Percentiles rank a stretch among this genome's conserved stretches.
These are phyloP conservation scores for Sciaenops ocellatus DNA, from an alignment of 2,797 vertebrate species.

Conservation along the genomic window DNA sequence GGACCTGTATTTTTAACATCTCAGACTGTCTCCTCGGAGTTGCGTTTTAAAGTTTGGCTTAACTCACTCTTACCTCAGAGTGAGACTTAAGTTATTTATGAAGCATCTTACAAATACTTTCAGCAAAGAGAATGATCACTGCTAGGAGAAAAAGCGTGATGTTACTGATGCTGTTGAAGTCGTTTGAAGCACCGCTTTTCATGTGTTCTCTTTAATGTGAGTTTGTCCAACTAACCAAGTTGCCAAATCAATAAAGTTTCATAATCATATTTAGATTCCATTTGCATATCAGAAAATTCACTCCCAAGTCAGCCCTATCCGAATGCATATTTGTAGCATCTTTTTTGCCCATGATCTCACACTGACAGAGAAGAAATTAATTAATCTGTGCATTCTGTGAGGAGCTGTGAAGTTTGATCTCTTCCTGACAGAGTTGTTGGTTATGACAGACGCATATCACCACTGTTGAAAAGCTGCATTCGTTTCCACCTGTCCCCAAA, in stretches of 20 bases:
- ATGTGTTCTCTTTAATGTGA: neutral
- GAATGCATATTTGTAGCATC: neutral
- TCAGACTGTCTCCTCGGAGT: neutral
- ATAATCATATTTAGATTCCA: neutral
- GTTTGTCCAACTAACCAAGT: neutral
- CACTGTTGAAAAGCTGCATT: neutral
- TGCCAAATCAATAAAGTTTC: neutral
- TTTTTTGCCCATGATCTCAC: neutral
- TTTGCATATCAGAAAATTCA: neutral
- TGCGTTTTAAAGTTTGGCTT: neutral
- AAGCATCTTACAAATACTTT: neutral
- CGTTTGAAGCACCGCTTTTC: neutral
- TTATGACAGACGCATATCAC: neutral
- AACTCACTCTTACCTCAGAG: neutral
- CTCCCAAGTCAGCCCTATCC: neutral
- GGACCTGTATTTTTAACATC: no score
- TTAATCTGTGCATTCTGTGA: neutral
- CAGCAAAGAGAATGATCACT: neutral
- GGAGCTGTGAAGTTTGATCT: neutral
- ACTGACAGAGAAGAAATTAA: neutral
- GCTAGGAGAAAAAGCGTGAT: neutral
- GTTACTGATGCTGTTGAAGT: neutral
- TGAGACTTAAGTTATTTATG: neutral
- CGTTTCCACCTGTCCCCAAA: no score
- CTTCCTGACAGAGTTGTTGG: neutral